phyloP scores from a whole-genome alignment of 2,797 vertebrate species.

The Sus cebifrons region DNA sequence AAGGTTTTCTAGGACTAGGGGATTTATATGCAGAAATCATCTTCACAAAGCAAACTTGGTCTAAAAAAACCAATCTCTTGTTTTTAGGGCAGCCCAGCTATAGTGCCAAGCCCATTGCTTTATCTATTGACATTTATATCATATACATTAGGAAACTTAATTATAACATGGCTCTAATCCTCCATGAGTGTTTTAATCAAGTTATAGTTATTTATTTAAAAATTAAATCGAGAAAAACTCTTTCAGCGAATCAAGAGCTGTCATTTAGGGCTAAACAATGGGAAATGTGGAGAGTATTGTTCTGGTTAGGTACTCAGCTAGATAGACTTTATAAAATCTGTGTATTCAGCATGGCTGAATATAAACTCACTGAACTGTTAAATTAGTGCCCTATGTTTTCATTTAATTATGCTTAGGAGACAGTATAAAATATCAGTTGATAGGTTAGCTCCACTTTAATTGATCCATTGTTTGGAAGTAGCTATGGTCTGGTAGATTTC shows the following conservation, averaged over 20 bases:
- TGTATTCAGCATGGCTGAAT: not conserved
- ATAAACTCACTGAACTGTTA: conserved; percentile 1
- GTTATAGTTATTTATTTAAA: conserved; percentile 66
- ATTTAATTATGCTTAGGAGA: conserved; percentile 47
- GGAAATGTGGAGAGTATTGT: not conserved
- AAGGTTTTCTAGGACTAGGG: conserved; percentile 49
- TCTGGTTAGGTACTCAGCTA: not conserved
- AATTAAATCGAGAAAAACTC: conserved; percentile 53
- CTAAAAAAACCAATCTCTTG: conserved; percentile 26
- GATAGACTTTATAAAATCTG: conserved; percentile 47
- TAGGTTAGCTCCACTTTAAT: conserved; percentile 25
- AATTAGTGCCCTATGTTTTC: conserved; percentile 14
- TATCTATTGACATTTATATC: conserved; percentile 69
- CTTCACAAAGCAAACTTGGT: conserved; percentile 58
- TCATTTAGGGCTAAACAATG: not conserved
- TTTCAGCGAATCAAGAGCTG: conserved; percentile 45
- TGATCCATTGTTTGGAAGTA: conserved; percentile 42
- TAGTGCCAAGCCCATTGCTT: conserved; percentile 16
- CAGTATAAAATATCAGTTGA: conserved; percentile 18
- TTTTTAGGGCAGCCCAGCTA: conserved; percentile 59
- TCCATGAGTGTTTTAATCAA: conserved; percentile 67
- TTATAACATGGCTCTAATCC: conserved; percentile 65
- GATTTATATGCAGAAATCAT: conserved; percentile 63
- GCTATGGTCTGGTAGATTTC: not conserved
- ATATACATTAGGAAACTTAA: conserved; percentile 61